phyloP scores from a whole-genome alignment of 2,888 invertebrate species.

The Marasmarcha lunaedactyla region DNA sequence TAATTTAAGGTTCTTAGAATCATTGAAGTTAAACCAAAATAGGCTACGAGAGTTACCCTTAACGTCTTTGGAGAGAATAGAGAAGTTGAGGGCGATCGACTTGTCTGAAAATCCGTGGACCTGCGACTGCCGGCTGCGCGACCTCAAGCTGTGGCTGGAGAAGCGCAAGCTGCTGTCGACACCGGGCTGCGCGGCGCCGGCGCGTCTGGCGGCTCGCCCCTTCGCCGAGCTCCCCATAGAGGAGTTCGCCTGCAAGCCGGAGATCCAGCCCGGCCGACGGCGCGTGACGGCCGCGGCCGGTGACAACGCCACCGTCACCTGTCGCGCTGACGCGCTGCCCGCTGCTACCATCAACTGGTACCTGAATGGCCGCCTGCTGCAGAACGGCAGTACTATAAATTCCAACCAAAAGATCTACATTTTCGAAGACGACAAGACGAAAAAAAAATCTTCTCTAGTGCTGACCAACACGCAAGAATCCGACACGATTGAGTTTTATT shows the following conservation, averaged over 20 bases:
- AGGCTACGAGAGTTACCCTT: slow-evolving; percentile 79
- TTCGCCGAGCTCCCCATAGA: slow-evolving; percentile 83
- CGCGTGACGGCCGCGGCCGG: slow-evolving; percentile 84
- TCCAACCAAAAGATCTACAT: slow-evolving; percentile 82
- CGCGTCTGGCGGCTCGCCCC: slow-evolving; percentile 76
- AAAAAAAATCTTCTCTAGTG: slow-evolving; percentile 81
- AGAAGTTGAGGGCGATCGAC: slow-evolving; percentile 82
- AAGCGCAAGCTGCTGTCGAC: slow-evolving; percentile 83
- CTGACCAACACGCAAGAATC: slow-evolving; percentile 86
- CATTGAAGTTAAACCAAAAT: slow-evolving; percentile 85
- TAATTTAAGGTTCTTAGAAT: slow-evolving; percentile 80
- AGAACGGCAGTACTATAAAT: slow-evolving; percentile 83
- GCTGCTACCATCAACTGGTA: slow-evolving; percentile 87
- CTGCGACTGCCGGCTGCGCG: slow-evolving; percentile 86
- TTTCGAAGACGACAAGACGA: slow-evolving; percentile 80
- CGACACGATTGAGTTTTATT: slow-evolving; percentile 87
- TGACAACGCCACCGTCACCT: slow-evolving; percentile 87
- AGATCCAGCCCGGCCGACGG: slow-evolving; percentile 79
- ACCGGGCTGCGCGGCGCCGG: slow-evolving; percentile 81
- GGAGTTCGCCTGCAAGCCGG: slow-evolving; percentile 89
- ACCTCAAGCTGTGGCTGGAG: slow-evolving; percentile 85
- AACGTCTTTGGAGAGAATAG: slow-evolving; percentile 79
- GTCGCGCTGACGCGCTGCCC: slow-evolving; percentile 85
- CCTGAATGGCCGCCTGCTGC: slow-evolving; percentile 83
- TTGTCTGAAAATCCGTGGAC: slow-evolving; percentile 91